A percentile compares a stretch with the other conserved stretches of the same genome.
Conservation (phyloP, 2,113 vertebrate genomes). For the Mustela nigripes region DNA sequence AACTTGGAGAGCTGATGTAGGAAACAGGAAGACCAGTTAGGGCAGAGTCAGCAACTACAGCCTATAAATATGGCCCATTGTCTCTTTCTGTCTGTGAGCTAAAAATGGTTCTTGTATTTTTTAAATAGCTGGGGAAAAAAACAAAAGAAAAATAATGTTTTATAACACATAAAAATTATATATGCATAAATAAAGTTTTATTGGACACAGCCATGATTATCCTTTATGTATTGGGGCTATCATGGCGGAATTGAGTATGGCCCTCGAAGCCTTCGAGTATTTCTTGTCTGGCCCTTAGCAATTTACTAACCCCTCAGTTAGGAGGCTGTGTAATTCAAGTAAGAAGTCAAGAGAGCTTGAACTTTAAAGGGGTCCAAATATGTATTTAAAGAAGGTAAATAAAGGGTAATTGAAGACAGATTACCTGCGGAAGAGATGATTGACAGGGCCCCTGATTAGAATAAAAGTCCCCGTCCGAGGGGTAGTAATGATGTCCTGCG, state of each 20-base stretch:
- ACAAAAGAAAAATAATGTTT: neutral
- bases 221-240: neutral
- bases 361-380: neutral
- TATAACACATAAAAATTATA: neutral
- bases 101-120: neutral
- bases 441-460: neutral
- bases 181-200: neutral
- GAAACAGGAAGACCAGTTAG: neutral
- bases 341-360: neutral
- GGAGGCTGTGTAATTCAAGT: neutral
- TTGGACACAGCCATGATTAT: neutral
- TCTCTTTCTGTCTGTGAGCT: neutral
- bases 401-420: constrained; percentile 8
- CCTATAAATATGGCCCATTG: neutral
- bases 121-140: neutral
- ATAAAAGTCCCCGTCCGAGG: neutral
- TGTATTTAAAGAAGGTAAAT: neutral
- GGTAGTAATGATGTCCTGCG: neutral
- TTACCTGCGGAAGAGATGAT: neutral
- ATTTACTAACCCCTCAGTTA: neutral
- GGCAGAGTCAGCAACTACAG: neutral
- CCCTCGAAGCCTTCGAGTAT: neutral
- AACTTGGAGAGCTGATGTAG: neutral
- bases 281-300: neutral
- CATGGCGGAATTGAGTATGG: neutral